phyloP scores from a whole-genome alignment of 2,113 vertebrate genomes.

The Meleagris gallopavo region DNA sequence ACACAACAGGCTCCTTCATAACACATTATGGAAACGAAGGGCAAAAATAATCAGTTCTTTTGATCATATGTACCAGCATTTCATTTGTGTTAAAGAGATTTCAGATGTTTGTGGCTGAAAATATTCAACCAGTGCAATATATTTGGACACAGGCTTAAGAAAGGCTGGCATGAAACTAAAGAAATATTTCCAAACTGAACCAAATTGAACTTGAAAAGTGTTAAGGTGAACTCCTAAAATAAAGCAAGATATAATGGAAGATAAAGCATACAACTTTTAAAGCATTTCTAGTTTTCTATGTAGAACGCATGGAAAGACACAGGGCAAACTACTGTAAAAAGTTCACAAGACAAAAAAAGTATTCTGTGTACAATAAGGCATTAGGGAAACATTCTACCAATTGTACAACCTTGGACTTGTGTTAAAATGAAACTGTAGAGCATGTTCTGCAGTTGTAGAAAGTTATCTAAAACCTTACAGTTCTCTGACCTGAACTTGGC shows the following conservation, averaged over 20 bases:
- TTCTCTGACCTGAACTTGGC: background rate
- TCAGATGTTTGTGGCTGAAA: background rate
- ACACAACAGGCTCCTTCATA: background rate
- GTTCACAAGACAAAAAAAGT: background rate
- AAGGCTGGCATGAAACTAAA: background rate
- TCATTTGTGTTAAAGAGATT: background rate
- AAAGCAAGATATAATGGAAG: background rate
- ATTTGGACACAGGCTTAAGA: background rate
- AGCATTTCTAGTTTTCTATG: too few species aligned
- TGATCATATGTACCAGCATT: background rate
- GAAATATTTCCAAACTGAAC: background rate
- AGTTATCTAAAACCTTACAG: fast-evolving
- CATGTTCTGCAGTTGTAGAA: background rate
- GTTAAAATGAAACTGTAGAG: background rate
- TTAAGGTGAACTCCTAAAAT: background rate
- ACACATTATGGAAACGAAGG: background rate
- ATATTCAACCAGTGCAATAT: background rate
- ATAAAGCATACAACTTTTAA: background rate
- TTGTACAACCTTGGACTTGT: background rate
- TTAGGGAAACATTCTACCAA: background rate
- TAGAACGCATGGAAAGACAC: background rate
- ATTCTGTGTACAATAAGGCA: background rate
- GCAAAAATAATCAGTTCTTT: background rate
- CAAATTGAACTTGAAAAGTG: background rate
- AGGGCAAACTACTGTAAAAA: background rate